Conservation (phyloP, 2,797 vertebrate genomes). For the Micromesistius poutassou region DNA sequence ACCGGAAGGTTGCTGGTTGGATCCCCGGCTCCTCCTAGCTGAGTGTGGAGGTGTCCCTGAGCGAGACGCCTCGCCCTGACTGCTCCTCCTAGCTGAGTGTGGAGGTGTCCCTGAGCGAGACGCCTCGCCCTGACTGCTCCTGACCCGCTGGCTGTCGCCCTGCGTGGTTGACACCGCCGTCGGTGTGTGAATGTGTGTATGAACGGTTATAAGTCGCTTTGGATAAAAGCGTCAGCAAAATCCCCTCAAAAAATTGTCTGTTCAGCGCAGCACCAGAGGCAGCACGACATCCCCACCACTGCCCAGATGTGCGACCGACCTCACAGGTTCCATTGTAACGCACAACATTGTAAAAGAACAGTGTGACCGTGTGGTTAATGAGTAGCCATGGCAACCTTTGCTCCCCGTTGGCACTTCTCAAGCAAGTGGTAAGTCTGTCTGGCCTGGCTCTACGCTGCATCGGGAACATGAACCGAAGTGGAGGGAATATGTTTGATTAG, state of each 20-base stretch:
- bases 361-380: conserved; percentile 69
- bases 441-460: conserved; percentile 18
- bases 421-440: conserved; percentile 43
- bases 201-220: no score
- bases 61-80: no score
- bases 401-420: conserved; percentile 59
- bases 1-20: no score
- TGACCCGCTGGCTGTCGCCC: no score
- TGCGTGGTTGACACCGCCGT: no score
- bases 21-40: no score
- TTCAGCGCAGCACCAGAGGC: background rate
- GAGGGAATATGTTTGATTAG: conserved; percentile 32
- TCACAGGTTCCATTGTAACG: background rate
- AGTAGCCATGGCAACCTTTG: conserved; percentile 77
- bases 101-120: no score
- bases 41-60: no score
- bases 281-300: background rate
- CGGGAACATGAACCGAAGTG: conserved; percentile 25
- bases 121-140: no score
- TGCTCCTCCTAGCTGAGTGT: no score
- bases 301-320: conserved; percentile 17
- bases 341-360: conserved; percentile 8
- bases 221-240: no score
- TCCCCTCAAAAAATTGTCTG: background rate
- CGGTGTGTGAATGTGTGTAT: no score